Percentiles rank a stretch among this genome's conserved stretches.
Conservation (phyloP, 2,888 invertebrate species). For the Athripsodes cinereus region DNA sequence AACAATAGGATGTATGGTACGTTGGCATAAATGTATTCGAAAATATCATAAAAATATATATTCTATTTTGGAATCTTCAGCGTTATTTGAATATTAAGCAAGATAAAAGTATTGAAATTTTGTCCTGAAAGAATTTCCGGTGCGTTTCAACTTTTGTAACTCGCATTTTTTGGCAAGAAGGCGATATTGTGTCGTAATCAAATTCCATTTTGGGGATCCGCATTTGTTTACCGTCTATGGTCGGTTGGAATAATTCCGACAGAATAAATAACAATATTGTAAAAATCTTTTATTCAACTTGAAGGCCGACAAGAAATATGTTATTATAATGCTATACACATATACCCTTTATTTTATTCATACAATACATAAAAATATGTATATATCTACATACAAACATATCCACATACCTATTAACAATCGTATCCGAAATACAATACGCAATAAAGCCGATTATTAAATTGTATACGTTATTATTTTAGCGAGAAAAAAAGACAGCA, state of each 20-base stretch:
- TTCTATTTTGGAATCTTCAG: neutral
- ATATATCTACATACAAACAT: too few species aligned
- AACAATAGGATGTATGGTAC: too few species aligned
- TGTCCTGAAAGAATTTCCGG: neutral
- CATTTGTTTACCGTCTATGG: neutral
- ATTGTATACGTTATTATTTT: too few species aligned
- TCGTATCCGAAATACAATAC: too few species aligned
- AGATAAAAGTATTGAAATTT: constrained; percentile 2
- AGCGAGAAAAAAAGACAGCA: too few species aligned
- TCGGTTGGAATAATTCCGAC: neutral
- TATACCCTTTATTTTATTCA: too few species aligned
- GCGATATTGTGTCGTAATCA: neutral
- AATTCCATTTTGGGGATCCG: neutral
- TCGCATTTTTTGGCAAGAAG: neutral
- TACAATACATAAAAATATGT: too few species aligned
- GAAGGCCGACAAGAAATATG: neutral
- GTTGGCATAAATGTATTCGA: neutral
- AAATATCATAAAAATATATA: neutral
- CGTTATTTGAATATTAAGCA: neutral
- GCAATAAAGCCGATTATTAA: too few species aligned
- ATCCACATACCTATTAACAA: too few species aligned
- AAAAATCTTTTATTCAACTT: constrained; percentile 1
- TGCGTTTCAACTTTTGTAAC: neutral
- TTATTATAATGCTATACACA: too few species aligned
- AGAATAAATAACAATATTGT: neutral